Evolutionary conservation across 2,797 vertebrate species (phyloP).

Genomic region (Sarcophilus harrisii): DNA sequence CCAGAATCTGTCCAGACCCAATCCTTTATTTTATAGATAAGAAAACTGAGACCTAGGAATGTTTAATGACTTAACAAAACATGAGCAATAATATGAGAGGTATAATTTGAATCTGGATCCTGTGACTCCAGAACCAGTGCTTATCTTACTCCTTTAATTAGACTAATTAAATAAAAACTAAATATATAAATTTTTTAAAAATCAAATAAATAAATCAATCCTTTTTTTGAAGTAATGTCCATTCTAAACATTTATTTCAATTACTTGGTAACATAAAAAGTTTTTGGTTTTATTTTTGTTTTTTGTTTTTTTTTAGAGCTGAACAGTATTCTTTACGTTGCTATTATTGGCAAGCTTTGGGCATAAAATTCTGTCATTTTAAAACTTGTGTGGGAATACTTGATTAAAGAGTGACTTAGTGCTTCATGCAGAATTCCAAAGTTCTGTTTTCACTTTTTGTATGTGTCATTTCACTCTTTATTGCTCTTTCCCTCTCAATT

Average conservation of each 20-base stretch:
- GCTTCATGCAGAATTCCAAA: not conserved
- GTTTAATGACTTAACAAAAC: not conserved
- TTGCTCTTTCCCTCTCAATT: not conserved
- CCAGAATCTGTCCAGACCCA: not conserved
- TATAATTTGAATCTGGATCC: not conserved
- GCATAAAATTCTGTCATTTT: not conserved
- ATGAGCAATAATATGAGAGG: not conserved
- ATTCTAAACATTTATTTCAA: not conserved
- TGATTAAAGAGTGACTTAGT: not conserved
- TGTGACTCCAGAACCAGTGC: not conserved
- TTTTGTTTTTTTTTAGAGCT: not conserved
- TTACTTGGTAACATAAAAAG: not conserved
- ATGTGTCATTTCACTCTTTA: not conserved
- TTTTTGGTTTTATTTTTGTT: no score
- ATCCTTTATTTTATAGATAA: not conserved
- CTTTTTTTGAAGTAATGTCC: not conserved
- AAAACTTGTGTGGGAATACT: not conserved
- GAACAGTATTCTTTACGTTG: not conserved
- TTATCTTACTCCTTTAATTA: not conserved
- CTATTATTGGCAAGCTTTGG: not conserved
- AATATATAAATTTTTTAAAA: no score
- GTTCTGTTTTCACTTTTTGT: conserved; percentile 17
- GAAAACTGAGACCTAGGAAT: not conserved
- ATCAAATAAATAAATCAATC: not conserved
- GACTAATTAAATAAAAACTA: not conserved